These are phyloP conservation scores for Falcaria lacertinaria DNA, from an alignment of 2,888 invertebrate species.

Conservation along the genomic window DNA sequence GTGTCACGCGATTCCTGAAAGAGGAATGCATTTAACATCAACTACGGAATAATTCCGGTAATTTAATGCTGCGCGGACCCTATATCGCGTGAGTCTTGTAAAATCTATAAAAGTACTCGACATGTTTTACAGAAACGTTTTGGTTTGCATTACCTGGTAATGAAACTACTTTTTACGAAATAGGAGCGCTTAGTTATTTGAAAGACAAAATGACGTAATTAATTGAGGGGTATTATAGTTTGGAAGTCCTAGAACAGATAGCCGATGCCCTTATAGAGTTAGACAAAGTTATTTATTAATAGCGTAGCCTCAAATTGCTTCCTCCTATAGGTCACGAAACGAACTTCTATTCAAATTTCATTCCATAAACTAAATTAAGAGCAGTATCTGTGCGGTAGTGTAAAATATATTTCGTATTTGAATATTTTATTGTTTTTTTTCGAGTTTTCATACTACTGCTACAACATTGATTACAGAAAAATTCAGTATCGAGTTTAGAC, in stretches of 20 bases:
- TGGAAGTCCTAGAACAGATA: background rate
- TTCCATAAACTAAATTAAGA: too few species aligned
- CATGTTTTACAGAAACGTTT: constrained; percentile 5
- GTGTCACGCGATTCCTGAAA: constrained; percentile 62
- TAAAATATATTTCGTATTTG: too few species aligned
- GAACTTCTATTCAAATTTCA: too few species aligned
- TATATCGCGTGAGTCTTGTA: constrained; percentile 55
- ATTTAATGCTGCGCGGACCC: constrained; percentile 59
- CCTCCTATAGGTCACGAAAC: too few species aligned
- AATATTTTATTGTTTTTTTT: too few species aligned
- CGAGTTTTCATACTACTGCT: too few species aligned
- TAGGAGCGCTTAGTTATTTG: background rate
- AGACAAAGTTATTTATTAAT: too few species aligned
- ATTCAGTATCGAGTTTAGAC: too few species aligned
- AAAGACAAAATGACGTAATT: background rate
- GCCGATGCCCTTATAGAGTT: too few species aligned
- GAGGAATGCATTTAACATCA: constrained; percentile 71
- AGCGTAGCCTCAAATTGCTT: too few species aligned
- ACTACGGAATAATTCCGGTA: constrained; percentile 64
- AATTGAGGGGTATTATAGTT: background rate
- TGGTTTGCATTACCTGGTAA: constrained; percentile 5
- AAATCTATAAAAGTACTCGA: constrained; percentile 39
- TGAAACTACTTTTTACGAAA: background rate
- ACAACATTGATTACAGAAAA: too few species aligned
- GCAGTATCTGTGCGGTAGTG: too few species aligned